These are phyloP conservation scores for Ammodytes marinus DNA, from an alignment of 2,113 vertebrate species.

Conservation along the genomic window DNA sequence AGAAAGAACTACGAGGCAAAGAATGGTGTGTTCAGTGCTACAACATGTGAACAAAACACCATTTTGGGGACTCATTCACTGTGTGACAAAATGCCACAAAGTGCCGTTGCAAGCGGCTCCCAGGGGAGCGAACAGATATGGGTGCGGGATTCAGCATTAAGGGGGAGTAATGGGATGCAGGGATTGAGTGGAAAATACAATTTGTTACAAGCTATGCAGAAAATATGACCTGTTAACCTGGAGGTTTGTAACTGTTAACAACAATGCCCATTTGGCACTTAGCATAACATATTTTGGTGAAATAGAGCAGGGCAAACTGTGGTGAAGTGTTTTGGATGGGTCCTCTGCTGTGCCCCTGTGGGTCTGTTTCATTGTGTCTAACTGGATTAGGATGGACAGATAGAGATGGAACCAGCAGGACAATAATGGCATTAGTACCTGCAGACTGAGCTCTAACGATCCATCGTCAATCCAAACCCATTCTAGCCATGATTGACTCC, in stretches of 20 bases:
- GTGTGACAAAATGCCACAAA: conserved; percentile 64
- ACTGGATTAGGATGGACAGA: conserved; percentile 79
- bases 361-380: conserved; percentile 65
- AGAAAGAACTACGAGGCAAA: not conserved
- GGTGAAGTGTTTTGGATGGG: conserved; percentile 42
- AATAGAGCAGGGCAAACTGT: not conserved
- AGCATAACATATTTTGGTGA: not conserved
- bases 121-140: conserved; percentile 43
- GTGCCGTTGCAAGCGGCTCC: conserved; percentile 51
- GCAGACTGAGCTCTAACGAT: conserved; percentile 62
- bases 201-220: conserved; percentile 15
- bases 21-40: not conserved
- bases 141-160: conserved; percentile 30
- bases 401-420: conserved; percentile 61
- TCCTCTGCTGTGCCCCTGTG: conserved; percentile 43
- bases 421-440: conserved; percentile 81
- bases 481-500: conserved; percentile 68
- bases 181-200: conserved; percentile 30
- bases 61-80: conserved; percentile 30
- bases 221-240: not conserved
- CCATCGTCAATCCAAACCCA: conserved; percentile 74
- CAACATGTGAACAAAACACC: conserved; percentile 5
- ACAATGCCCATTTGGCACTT: not conserved
- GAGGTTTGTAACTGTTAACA: not conserved
- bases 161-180: conserved; percentile 34